Conservation (phyloP, 2,113 vertebrate genomes). For the Microtus montanus region DNA sequence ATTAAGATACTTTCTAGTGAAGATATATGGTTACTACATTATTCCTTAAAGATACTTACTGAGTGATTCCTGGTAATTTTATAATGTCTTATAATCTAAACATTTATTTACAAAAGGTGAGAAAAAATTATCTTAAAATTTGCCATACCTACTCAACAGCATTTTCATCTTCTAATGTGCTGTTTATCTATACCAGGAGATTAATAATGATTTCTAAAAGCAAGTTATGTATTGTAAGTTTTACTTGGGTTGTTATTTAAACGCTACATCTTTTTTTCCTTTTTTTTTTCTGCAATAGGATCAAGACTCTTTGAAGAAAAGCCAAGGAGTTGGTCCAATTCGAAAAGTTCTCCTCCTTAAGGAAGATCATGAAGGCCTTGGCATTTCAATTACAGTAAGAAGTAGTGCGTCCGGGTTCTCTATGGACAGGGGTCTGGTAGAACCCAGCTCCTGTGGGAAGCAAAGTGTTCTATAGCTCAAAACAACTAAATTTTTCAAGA, state of each 20-base stretch:
- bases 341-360: constrained; percentile 96
- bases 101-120: not conserved
- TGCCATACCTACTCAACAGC: not conserved
- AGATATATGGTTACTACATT: not conserved
- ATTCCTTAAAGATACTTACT: constrained; percentile 6
- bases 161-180: not conserved
- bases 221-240: not conserved
- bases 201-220: constrained; percentile 53
- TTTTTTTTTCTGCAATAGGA: constrained; percentile 84
- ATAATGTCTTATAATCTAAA: not conserved
- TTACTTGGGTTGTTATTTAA: constrained; percentile 32
- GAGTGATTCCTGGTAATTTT: constrained; percentile 24
- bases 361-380: constrained; percentile 98
- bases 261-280: constrained; percentile 31
- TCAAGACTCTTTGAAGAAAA: constrained; percentile 96
- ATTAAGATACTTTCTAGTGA: constrained; percentile 38
- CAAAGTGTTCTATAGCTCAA: constrained; percentile 19
- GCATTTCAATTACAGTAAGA: constrained; percentile 98
- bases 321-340: constrained; percentile 98
- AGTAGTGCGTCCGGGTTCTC: constrained; percentile 60
- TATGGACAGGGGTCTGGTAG: not conserved
- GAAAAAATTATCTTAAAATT: constrained; percentile 25
- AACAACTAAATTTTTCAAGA: constrained; percentile 9
- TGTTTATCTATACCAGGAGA: constrained; percentile 17
- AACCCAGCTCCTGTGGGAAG: not conserved